Conservation (phyloP, 2,888 invertebrate species). For the Athetis lepigone region DNA sequence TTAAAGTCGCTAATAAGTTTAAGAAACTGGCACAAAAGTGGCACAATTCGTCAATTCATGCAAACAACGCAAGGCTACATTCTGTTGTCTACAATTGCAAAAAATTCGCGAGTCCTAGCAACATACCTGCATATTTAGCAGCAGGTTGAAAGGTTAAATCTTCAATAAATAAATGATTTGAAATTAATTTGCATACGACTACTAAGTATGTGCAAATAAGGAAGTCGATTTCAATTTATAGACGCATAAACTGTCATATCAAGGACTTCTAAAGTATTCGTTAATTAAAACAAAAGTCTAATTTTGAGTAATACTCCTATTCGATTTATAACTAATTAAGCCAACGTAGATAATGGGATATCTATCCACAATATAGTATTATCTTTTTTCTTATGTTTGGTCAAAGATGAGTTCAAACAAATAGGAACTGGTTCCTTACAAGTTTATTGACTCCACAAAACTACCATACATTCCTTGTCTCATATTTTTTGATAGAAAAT, state of each 20-base stretch:
- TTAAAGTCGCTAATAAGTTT: conserved; percentile 32
- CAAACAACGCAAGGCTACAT: conserved; percentile 40
- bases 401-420: conserved; percentile 85
- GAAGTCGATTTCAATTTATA: neutral
- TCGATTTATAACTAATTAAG: conserved; percentile 59
- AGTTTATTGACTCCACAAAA: conserved; percentile 88
- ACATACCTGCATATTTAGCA: conserved; percentile 36
- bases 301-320: conserved; percentile 36
- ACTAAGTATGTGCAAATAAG: neutral
- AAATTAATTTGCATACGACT: conserved; percentile 18
- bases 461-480: conserved; percentile 76
- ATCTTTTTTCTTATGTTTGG: conserved; percentile 70
- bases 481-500: conserved; percentile 70
- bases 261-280: neutral
- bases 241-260: neutral
- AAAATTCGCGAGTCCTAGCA: conserved; percentile 13
- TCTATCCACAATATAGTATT: conserved; percentile 60
- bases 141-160: conserved; percentile 33
- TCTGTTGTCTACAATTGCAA: conserved; percentile 18
- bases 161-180: conserved; percentile 13
- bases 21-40: conserved; percentile 38
- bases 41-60: conserved; percentile 36
- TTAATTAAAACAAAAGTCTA: conserved; percentile 23
- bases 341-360: conserved; percentile 25
- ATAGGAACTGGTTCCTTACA: conserved; percentile 83